A percentile compares a stretch with the other conserved stretches of the same genome.
These are phyloP conservation scores for Galagoides demidoff DNA, from an alignment of 2,797 vertebrate genomes.

Conservation along the genomic window DNA sequence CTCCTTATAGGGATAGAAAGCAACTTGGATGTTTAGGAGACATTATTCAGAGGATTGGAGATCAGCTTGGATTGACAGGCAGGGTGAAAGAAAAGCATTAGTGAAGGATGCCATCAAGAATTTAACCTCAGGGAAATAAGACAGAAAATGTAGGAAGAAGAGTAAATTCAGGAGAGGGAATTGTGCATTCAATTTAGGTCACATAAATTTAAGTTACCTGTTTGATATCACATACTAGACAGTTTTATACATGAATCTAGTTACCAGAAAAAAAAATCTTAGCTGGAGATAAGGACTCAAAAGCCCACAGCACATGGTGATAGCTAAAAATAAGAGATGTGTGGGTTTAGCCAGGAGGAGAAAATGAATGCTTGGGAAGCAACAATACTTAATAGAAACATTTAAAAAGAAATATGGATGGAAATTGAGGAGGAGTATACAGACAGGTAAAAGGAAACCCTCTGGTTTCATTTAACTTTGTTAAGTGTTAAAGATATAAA, in stretches of 20 bases:
- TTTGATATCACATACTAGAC: neutral
- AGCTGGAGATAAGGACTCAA: neutral
- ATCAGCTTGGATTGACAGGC: neutral
- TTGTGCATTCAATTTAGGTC: neutral
- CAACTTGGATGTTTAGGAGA: constrained; percentile 3
- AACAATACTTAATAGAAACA: neutral
- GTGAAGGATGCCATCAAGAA: neutral
- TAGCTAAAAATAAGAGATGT: neutral
- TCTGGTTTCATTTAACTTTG: neutral
- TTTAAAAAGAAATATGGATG: neutral
- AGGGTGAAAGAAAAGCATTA: neutral
- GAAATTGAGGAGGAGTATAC: neutral
- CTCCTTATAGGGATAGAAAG: neutral
- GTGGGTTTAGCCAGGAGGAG: neutral
- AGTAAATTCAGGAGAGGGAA: constrained; percentile 22
- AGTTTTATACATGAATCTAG: neutral
- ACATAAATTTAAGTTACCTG: neutral
- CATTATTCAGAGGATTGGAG: neutral
- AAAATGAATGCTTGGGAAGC: neutral
- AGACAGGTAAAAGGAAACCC: neutral
- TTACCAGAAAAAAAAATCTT: constrained; percentile 9
- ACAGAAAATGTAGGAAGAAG: neutral
- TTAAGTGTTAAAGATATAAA: neutral
- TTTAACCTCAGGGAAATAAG: neutral
- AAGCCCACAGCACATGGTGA: neutral